Conservation (phyloP, 2,888 invertebrate genomes). For the Alviniconcha strummeri region DNA sequence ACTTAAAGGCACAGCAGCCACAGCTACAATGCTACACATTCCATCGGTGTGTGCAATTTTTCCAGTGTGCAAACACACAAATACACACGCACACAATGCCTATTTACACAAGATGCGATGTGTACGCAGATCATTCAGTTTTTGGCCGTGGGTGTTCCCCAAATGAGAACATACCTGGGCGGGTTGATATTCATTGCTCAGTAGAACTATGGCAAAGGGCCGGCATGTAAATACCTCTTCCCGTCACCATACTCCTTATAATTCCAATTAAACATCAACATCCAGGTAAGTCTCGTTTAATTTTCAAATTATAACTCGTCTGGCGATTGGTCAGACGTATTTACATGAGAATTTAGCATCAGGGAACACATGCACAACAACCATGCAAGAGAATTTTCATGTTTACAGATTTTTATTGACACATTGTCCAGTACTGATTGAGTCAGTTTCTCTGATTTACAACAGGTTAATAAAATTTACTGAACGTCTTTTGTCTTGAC, state of each 20-base stretch:
- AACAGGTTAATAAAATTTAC: background rate
- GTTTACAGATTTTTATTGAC: too few relatives aligned
- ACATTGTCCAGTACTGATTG: background rate
- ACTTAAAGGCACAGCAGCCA: too few relatives aligned
- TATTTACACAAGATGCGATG: background rate
- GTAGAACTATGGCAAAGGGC: background rate
- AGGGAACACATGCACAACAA: background rate
- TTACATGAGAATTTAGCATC: background rate
- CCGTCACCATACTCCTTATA: background rate
- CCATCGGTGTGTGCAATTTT: too few relatives aligned
- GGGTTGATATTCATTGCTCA: background rate
- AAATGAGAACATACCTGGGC: background rate
- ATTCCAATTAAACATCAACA: background rate
- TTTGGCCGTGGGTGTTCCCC: background rate
- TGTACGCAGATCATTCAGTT: background rate
- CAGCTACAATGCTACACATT: too few relatives aligned
- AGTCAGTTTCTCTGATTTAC: background rate
- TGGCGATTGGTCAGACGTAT: background rate
- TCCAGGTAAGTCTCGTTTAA: background rate
- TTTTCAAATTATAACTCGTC: background rate
- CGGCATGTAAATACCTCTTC: background rate
- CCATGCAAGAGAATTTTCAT: background rate
- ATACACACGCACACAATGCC: too few relatives aligned
- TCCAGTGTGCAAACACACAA: too few relatives aligned
- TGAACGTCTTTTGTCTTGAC: background rate